Evolutionary conservation across 2,888 invertebrate species (phyloP), one percentile per base, ranked within the genome.

Genomic region (Esperia sulphurella): DNA sequence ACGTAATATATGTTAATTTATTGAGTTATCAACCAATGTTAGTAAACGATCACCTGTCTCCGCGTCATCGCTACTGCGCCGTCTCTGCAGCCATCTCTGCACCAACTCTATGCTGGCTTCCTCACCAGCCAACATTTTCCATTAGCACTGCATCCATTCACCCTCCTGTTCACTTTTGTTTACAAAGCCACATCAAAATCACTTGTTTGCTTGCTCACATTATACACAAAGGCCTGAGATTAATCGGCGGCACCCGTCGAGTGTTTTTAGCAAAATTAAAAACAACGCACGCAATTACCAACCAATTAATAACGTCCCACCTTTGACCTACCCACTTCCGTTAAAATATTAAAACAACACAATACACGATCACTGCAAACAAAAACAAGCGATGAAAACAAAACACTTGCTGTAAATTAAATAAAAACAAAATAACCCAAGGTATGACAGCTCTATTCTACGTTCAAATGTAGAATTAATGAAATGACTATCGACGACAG

Each of bases 401-500:
- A 45, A 58, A 57, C 56, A 66, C 57, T 55, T 58, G 58, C 54
- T 7, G n/a, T 39, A 39, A 61, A 58, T 41, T 31, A 60, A 54
- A 45, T 46, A 45, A 54, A 51, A 47, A 39, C 30, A 50, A 55
- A 55, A 49, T 58, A 57, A 62, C 57, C 63, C 43, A 59, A 58
- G 55, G 51, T 71, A 55, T 77, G 79, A 79, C 82, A 78, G 71
- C 69, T 67, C 75, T 65, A 70, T 70, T 63, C 73, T 62, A 73
- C 71, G 79, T 79, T 81, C 83, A 77, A 81, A 84, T 81, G 80
- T 82, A 78, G 78, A 81, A 83, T 83, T 85, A 83, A 85, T 85
- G 81, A 79, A 82, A 80, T 74, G 75, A 81, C 79, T 76, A 79
- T 75, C 76, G 76, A 60, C 71, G 76, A 75, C 65, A 61, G 67